phyloP scores from a whole-genome alignment of 2,888 invertebrate species.

The Drosophila limbata region DNA sequence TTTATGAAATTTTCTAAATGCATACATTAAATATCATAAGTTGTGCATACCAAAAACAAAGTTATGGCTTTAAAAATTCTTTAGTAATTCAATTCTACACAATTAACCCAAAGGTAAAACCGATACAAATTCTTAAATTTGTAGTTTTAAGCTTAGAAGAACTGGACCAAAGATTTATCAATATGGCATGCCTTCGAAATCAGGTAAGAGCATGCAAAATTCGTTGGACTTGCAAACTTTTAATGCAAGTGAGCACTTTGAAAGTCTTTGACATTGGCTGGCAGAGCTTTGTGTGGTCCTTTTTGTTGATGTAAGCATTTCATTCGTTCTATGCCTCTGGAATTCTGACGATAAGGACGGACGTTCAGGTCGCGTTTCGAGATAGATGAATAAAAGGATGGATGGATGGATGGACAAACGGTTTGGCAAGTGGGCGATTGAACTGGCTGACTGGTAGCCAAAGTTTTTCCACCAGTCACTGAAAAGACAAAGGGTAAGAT shows the following conservation, averaged over 20 bases:
- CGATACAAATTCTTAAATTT: too few relatives aligned
- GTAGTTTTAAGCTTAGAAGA: too few relatives aligned
- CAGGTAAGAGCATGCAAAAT: conserved; percentile 20
- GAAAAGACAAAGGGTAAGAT: conserved; percentile 44
- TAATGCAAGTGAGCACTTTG: conserved; percentile 17
- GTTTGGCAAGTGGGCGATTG: conserved; percentile 21
- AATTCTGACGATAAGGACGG: conserved; percentile 60
- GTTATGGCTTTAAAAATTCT: not conserved
- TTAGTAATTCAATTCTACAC: not conserved
- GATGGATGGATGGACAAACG: conserved; percentile 17
- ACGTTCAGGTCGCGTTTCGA: conserved; percentile 39
- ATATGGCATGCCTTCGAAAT: not conserved
- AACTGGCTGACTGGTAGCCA: conserved; percentile 10
- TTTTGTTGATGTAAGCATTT: conserved; percentile 63
- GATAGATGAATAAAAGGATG: conserved; percentile 28
- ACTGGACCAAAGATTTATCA: not conserved
- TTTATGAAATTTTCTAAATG: not conserved
- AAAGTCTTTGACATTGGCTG: conserved; percentile 64
- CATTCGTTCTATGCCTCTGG: conserved; percentile 64
- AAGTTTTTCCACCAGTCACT: conserved; percentile 44
- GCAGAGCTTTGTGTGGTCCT: conserved; percentile 49
- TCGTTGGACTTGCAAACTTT: conserved; percentile 12
- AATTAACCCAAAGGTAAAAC: not conserved
- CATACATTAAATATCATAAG: not conserved
- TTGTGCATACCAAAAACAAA: not conserved